phyloP scores from a whole-genome alignment of 2,113 vertebrate genomes.

The Daboia siamensis region DNA sequence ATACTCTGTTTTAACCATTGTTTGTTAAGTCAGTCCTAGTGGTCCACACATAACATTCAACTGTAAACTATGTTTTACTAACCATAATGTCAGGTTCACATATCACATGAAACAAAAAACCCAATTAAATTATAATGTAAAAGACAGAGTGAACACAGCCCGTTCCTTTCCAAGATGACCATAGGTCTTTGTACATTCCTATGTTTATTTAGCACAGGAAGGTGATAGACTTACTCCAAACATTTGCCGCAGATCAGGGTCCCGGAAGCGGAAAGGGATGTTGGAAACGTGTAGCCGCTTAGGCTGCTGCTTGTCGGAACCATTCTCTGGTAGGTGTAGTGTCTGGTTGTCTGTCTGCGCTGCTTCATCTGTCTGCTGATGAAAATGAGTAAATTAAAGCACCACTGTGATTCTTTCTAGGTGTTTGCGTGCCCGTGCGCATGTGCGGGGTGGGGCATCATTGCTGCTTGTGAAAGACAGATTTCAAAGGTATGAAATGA shows the following conservation, averaged over 20 bases:
- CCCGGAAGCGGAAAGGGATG: conserved; percentile 98
- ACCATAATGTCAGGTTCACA: background rate
- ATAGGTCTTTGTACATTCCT: background rate
- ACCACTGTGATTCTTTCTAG: background rate
- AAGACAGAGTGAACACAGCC: background rate
- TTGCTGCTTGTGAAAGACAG: background rate
- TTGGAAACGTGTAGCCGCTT: conserved; percentile 97
- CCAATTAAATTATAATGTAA: background rate
- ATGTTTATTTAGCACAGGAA: no score
- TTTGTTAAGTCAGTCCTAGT: background rate
- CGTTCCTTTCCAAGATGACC: background rate
- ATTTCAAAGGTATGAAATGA: background rate
- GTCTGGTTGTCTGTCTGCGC: conserved; percentile 91
- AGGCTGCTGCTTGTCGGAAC: conserved; percentile 93
- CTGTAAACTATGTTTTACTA: background rate
- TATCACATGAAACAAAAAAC: background rate
- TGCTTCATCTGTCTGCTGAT: conserved; percentile 89
- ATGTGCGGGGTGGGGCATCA: background rate
- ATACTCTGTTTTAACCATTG: background rate
- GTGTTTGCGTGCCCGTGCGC: background rate
- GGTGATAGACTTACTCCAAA: conserved; percentile 82
- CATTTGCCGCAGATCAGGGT: conserved; percentile 96
- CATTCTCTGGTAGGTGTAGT: conserved; percentile 77
- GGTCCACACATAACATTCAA: background rate
- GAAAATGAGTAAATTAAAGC: background rate